These are phyloP conservation scores for Trichonephila clavata DNA, from an alignment of 1,140 invertebrate genomes.

Conservation along the genomic window DNA sequence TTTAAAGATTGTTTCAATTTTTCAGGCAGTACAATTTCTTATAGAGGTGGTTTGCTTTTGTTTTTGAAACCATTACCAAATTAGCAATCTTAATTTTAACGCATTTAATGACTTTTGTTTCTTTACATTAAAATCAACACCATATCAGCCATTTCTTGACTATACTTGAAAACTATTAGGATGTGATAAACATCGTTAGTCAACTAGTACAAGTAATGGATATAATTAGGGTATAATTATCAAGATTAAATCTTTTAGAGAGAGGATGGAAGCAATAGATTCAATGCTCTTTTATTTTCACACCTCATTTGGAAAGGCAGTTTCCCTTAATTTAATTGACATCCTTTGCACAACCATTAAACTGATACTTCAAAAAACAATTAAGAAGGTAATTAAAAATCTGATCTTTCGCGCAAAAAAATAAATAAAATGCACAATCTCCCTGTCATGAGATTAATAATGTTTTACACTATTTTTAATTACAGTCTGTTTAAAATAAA, in stretches of 20 bases:
- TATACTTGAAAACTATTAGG: constrained; percentile 13
- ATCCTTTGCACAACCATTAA: background rate
- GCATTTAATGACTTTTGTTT: background rate
- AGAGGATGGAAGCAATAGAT: background rate
- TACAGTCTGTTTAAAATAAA: too few species aligned
- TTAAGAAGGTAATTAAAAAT: background rate
- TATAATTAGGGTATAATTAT: constrained; percentile 61
- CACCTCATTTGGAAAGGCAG: constrained; percentile 19
- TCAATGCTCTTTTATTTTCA: background rate
- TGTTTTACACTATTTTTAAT: too few species aligned
- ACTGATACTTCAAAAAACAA: background rate
- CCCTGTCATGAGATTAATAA: too few species aligned
- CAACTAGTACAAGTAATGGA: constrained; percentile 45
- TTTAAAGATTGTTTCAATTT: too few species aligned
- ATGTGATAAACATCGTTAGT: background rate
- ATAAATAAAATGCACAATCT: too few species aligned
- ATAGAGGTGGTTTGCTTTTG: too few species aligned
- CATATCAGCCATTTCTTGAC: background rate
- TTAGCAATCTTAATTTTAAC: constrained; percentile 27
- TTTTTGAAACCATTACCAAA: too few species aligned
- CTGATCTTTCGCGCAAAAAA: background rate
- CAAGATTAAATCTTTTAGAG: constrained; percentile 54
- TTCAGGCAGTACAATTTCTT: too few species aligned
- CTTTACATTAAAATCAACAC: background rate
- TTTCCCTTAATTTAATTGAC: constrained; percentile 19